phyloP scores from a whole-genome alignment of 2,797 vertebrate species.

The Spinus pinus region DNA sequence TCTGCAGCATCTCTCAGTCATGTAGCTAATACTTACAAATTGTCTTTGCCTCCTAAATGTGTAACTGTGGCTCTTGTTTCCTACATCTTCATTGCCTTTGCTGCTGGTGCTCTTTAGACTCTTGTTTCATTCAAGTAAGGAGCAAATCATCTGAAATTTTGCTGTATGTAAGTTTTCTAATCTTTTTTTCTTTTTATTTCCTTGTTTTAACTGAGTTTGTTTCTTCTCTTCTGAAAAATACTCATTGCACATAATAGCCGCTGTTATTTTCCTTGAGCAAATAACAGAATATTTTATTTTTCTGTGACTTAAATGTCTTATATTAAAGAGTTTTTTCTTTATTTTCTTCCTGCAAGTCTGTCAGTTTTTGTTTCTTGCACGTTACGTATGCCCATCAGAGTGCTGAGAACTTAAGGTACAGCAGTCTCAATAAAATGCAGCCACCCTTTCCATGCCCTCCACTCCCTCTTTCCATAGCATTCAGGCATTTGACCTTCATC shows the following conservation, averaged over 20 bases:
- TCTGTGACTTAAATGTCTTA: neutral
- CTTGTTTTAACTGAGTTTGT: conserved; percentile 43
- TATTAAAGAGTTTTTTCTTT: neutral
- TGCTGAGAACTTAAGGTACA: neutral
- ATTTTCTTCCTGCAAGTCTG: neutral
- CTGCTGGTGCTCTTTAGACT: neutral
- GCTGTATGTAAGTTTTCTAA: conserved; percentile 20
- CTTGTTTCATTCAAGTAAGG: neutral
- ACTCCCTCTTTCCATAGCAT: neutral
- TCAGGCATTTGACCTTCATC: conserved; percentile 51
- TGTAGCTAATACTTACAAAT: conserved; percentile 30
- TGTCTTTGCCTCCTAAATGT: neutral
- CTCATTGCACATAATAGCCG: neutral
- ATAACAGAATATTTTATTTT: neutral
- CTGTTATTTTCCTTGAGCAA: conserved; percentile 16
- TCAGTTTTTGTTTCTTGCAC: neutral
- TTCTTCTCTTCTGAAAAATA: conserved; percentile 13
- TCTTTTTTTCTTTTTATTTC: conserved; percentile 49
- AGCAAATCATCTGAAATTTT: conserved; percentile 30
- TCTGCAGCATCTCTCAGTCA: neutral
- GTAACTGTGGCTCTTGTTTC: neutral
- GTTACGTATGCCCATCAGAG: neutral
- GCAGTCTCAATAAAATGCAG: neutral
- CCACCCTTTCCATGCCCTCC: neutral
- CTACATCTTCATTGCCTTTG: neutral